Evolutionary conservation across 1,140 invertebrate genomes (phyloP).

Genomic region (Leptopilina boulardi): DNA sequence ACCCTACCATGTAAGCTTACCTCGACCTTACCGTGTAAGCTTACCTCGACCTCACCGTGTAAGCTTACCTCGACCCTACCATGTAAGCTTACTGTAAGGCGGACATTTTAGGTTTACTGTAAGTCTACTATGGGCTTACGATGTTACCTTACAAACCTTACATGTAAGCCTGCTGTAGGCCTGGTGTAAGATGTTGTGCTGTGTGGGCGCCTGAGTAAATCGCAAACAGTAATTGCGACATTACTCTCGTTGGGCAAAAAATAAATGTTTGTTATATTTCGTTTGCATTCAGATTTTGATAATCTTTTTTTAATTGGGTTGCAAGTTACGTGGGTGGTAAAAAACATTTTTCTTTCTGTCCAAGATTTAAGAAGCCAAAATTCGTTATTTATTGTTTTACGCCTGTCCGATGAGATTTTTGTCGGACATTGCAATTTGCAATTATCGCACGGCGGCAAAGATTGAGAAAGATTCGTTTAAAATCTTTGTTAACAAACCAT

Average conservation of each 20-base stretch:
- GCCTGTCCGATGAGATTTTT: slow-evolving; percentile 5
- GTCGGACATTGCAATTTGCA: background rate
- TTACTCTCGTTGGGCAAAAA: background rate
- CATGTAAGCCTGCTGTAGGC: too few relatives aligned
- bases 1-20: too few relatives aligned
- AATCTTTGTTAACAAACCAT: background rate
- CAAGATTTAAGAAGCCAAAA: slow-evolving; percentile 16
- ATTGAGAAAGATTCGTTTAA: too few relatives aligned
- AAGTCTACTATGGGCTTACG: too few relatives aligned
- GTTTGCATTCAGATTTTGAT: background rate
- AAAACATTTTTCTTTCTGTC: background rate
- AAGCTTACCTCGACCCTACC: too few relatives aligned
- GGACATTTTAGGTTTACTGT: too few relatives aligned
- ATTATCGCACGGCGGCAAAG: background rate
- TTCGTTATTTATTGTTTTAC: slow-evolving; percentile 30
- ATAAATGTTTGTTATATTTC: slow-evolving; percentile 18
- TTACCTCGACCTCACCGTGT: too few relatives aligned
- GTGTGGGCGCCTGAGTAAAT: too few relatives aligned
- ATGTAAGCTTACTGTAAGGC: too few relatives aligned
- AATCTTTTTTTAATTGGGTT: slow-evolving; percentile 19
- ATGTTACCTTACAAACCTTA: too few relatives aligned
- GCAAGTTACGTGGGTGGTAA: slow-evolving; percentile 5
- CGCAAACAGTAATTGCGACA: slow-evolving; percentile 40
- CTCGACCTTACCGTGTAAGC: too few relatives aligned
- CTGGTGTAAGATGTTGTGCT: slow-evolving; percentile 43